Evolutionary conservation across 2,113 vertebrate genomes (phyloP), one percentile per base, ranked within the genome.

Genomic region (Aegithalos caudatus): DNA sequence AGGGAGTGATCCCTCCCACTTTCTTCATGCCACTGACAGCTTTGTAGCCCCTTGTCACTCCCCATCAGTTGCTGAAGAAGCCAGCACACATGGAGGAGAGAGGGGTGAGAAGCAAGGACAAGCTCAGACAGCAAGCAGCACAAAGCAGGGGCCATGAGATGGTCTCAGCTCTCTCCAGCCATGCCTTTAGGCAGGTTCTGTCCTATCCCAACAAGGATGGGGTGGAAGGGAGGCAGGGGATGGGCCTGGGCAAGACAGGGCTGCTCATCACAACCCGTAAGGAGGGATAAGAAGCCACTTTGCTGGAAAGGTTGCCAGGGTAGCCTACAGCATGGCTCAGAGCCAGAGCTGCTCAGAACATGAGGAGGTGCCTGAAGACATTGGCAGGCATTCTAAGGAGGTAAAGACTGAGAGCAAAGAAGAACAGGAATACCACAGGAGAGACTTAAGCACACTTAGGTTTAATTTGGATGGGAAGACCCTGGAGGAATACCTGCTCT

Each of bases 391-490:
- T 87, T 92, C 88, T 92, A 56, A 94, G 80, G 44, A 95, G 77
- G 73, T 57, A 84, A 96, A 92, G 79, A 65, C 80, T 60, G 90
- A 92, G 80, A 93, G 76, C 38, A 70, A 86, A 91, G 77, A 92
- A 77, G 80, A 95, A 56, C 67, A 77, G 61, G 33, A 90, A 50
- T 82, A 83, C 69, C 86, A 80, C 13, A 5, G 86, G 83, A 88
- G 28, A 90, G 38, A 48, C 47, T 69, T 73, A 76, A 88, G 38
- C 14, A 23, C 21, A 76, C 91, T 96, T 92, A 89, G 54, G 58
- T 38, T 94, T 92, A 90, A 95, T 96, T 92, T 94, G 85, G 60
- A 86, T 90, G 45, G 61, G 79, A 95, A 90, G 54, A 66, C 86
- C 81, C 85, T 81, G 81, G 78, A 94, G 94, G 81, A 60, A 92